Evolutionary conservation across 2,113 vertebrate genomes (phyloP), one percentile per base, ranked within the genome.

Genomic region (Turdus rufiventris): DNA sequence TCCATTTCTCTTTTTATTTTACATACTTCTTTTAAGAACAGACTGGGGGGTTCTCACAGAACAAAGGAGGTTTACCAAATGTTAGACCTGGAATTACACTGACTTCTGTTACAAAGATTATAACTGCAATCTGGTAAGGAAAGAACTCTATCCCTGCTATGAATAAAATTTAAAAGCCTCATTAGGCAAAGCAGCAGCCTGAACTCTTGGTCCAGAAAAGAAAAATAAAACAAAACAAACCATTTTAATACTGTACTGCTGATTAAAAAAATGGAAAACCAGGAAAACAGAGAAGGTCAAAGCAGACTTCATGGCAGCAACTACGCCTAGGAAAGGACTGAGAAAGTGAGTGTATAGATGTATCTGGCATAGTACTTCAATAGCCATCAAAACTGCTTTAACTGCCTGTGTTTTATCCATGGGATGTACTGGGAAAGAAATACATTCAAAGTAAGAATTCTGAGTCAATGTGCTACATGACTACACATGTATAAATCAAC

Each of bases 371-470:
- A 67, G 60, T 85, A 91, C 56, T 61, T 88, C 43, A 75, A 90
- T 33, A 83, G 58, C 71, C 83, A 80, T 26, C 47, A 63, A 60
- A 92, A 88, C 72, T 63, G 81, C 57, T 76, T 60, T 76, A 94
- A 88, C 42, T 91, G 93, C 38, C 66, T 4, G 1, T 42, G 48
- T 72, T 96, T 88, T 85, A 75, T 45, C 81, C 58, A 66, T 19
- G 26, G 56, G 48, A 88, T 58, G 51, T 43, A 91, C 33, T 57
- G 43, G 68, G 21, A 89, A 85, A 89, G 66, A 91, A 96, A 94
- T 78, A 96, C 58, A 89, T 95, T 94, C 73, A 87, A 80, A 96
- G n/a, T 36, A 93, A 94, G 15, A 72, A 34, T 62, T 87, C 47
- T 61, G 79, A 88, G 36, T 80, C 78, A 83, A 73, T 15, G 5